Evolutionary conservation across 2,888 invertebrate species (phyloP).

Genomic region (Cryptus viduatorius): DNA sequence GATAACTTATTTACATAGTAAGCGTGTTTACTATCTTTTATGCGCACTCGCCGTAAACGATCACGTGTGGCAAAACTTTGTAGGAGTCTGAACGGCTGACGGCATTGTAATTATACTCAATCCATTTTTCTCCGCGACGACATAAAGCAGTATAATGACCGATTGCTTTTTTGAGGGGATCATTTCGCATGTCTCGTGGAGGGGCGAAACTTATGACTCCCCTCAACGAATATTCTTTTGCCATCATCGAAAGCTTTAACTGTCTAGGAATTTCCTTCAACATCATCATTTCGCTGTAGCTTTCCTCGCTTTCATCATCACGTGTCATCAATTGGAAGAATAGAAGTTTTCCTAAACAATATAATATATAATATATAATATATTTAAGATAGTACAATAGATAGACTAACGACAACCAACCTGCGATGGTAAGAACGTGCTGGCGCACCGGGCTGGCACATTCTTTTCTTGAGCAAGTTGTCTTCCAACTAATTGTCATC

Average conservation of each 20-base stretch:
- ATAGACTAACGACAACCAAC: no score
- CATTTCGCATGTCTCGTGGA: slow-evolving; percentile 6
- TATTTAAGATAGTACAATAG: no score
- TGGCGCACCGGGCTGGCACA: no score
- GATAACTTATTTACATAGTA: no score
- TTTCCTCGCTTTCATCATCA: not conserved
- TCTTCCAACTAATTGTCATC: no score
- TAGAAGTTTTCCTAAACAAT: slow-evolving; percentile 10
- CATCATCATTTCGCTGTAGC: not conserved
- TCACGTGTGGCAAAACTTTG: no score
- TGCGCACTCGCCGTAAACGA: no score
- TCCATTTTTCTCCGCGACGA: slow-evolving; percentile 29
- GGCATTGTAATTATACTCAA: not conserved
- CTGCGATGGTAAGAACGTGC: no score
- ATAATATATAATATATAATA: not conserved
- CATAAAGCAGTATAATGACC: slow-evolving; percentile 42
- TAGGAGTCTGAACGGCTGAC: no score
- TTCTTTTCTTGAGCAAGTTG: no score
- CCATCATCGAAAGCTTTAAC: slow-evolving; percentile 33
- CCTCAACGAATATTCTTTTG: slow-evolving; percentile 18
- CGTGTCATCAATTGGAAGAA: slow-evolving; percentile 21
- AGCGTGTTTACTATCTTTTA: no score
- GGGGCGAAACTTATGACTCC: slow-evolving; percentile 20
- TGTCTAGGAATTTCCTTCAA: slow-evolving; percentile 8
- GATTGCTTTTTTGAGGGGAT: not conserved